phyloP scores from a whole-genome alignment of 2,888 invertebrate species.

The Pterostichus niger region DNA sequence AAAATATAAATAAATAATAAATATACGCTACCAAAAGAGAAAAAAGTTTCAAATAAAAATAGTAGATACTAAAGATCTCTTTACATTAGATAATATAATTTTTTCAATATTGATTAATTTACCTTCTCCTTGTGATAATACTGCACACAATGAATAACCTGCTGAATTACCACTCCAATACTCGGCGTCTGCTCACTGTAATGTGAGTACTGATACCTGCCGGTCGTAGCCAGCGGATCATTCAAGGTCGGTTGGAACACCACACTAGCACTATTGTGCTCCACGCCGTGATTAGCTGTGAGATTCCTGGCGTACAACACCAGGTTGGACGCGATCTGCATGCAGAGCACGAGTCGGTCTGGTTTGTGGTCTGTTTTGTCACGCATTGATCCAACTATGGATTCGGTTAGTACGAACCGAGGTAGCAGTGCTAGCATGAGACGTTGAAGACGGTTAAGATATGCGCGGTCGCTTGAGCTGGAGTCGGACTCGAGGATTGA shows the following conservation, averaged over 20 bases:
- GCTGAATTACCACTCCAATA: slow-evolving; percentile 79
- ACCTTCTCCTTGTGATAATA: slow-evolving; percentile 79
- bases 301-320: slow-evolving; percentile 85
- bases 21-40: no score
- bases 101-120: no score
- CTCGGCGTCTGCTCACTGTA: slow-evolving; percentile 76
- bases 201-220: slow-evolving; percentile 70
- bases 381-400: slow-evolving; percentile 58
- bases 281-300: slow-evolving; percentile 80
- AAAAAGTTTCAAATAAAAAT: neutral
- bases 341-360: slow-evolving; percentile 75
- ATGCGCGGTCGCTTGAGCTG: slow-evolving; percentile 79
- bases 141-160: slow-evolving; percentile 79
- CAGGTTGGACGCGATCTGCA: slow-evolving; percentile 86
- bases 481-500: slow-evolving; percentile 73
- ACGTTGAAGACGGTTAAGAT: slow-evolving; percentile 84
- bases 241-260: slow-evolving; percentile 79
- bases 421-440: slow-evolving; percentile 88
- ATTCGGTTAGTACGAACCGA: slow-evolving; percentile 81
- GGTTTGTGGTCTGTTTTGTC: slow-evolving; percentile 72
- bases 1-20: no score
- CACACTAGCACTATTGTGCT: slow-evolving; percentile 79
- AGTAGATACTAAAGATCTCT: no score
- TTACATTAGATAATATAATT: no score
- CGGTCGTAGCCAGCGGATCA: slow-evolving; percentile 73